Conservation (phyloP, 2,797 vertebrate genomes). For the Prionace glauca region DNA sequence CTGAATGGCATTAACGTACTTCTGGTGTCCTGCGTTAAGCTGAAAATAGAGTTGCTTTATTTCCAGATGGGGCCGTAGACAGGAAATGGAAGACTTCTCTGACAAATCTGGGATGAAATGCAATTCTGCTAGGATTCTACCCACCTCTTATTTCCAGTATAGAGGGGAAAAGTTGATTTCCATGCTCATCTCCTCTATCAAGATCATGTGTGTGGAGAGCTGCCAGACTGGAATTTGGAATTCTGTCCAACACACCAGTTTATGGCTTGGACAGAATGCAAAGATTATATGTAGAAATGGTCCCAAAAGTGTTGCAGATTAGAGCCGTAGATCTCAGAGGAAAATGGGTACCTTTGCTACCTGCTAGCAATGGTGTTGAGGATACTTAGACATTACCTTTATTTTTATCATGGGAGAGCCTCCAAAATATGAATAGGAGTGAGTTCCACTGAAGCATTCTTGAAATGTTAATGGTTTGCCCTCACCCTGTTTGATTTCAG, state of each 20-base stretch:
- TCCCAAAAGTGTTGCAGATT: neutral
- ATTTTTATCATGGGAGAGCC: neutral
- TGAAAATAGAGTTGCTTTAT: neutral
- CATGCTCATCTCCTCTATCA: neutral
- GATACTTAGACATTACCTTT: neutral
- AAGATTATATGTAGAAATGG: neutral
- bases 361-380: neutral
- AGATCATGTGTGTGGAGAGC: neutral
- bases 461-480: neutral
- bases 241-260: neutral
- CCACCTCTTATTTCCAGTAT: neutral
- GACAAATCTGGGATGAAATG: neutral
- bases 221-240: neutral
- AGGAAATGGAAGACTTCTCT: neutral
- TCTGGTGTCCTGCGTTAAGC: neutral
- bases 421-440: neutral
- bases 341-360: neutral
- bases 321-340: neutral
- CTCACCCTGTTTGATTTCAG: neutral
- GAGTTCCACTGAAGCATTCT: neutral
- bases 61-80: neutral
- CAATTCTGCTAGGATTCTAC: neutral
- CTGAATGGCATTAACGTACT: neutral
- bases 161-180: neutral
- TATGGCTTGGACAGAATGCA: neutral